Evolutionary conservation across 2,113 vertebrate species (phyloP), one percentile per base, ranked within the genome.

Genomic region (Tylochromis polylepis): DNA sequence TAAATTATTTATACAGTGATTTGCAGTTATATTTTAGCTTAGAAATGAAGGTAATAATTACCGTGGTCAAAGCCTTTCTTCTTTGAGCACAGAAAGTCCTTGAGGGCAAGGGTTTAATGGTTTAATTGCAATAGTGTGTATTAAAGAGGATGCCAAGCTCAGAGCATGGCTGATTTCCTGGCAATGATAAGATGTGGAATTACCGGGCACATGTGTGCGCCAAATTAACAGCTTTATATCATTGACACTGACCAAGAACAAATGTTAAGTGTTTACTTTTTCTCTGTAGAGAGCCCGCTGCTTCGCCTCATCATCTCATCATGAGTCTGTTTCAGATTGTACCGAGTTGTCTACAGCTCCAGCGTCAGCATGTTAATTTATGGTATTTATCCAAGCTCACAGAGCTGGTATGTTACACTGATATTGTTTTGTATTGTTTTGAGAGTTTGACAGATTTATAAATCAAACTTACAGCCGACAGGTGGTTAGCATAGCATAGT

Each of bases 51-150:
- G 82, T 93, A 88, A 92, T 95, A 92, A 94, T 95, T 93, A 94
- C 88, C 38, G 81, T 80, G 85, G 83, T 91, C 86, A 15, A 56
- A 88, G 81, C 57, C 83, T 87, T 91, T 92, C 91, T 90, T 91
- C 41, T 81, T 58, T 85, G 85, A 93, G 90, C 79, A 93, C 82
- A 94, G 85, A 93, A 90, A 91, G 92, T 90, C 94, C 94, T 91
- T 31, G 22, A 82, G 93, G 95, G 90, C 87, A 90, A 83, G 22
- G 8, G 87, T 92, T 91, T 95, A 93, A 94, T 94, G 80, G 92
- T 93, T 95, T 95, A 95, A 96, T 95, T 95, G 91, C 88, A 86
- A 85, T 77, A 91, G 77, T 65, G 93, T 93, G 93, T 83, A 78
- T 83, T 85, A 85, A 72, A 88, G 24, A 79, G 65, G 85, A 86